Evolutionary conservation across 2,888 invertebrate species (phyloP).

Genomic region (Germaria angustata): DNA sequence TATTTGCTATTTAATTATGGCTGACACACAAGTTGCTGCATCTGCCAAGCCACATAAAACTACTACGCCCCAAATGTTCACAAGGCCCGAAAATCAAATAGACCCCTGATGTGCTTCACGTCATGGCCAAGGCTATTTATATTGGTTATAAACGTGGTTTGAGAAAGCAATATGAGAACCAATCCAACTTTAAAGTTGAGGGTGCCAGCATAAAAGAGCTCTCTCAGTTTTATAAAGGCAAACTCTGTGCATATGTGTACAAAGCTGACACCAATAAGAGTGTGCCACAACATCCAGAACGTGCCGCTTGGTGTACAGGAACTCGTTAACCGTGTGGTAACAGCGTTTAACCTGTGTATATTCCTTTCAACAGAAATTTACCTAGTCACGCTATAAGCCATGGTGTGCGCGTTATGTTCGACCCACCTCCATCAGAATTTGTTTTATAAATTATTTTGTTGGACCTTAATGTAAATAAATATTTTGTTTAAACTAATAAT

Average conservation of each 20-base stretch:
- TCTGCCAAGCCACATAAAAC: conserved; percentile 71
- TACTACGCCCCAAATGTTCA: conserved; percentile 75
- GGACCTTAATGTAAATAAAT: conserved; percentile 73
- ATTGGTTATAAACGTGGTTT: conserved; percentile 97
- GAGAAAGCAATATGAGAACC: conserved; percentile 98
- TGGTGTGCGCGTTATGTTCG: conserved; percentile 96
- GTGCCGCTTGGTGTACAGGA: conserved; percentile 99
- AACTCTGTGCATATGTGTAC: conserved; percentile 98
- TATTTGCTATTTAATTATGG: too few relatives aligned
- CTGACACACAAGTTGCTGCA: conserved; percentile 77
- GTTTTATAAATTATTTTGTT: conserved; percentile 67
- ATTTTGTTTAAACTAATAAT: conserved; percentile 73
- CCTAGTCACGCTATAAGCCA: conserved; percentile 99
- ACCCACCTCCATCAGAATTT: conserved; percentile 89
- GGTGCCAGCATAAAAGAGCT: conserved; percentile 90
- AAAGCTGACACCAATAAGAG: conserved; percentile 94
- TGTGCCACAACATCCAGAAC: conserved; percentile 90
- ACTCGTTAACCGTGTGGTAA: conserved; percentile 98
- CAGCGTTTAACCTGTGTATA: conserved; percentile 95
- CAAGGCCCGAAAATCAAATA: conserved; percentile 77
- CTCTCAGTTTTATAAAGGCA: conserved; percentile 96
- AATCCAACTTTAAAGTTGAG: conserved; percentile 96
- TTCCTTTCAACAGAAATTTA: conserved; percentile 97
- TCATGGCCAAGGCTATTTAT: conserved; percentile 96
- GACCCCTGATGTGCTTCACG: conserved; percentile 78